Evolutionary conservation across 2,888 invertebrate genomes (phyloP).

Genomic region (Balanococcus diminutus): DNA sequence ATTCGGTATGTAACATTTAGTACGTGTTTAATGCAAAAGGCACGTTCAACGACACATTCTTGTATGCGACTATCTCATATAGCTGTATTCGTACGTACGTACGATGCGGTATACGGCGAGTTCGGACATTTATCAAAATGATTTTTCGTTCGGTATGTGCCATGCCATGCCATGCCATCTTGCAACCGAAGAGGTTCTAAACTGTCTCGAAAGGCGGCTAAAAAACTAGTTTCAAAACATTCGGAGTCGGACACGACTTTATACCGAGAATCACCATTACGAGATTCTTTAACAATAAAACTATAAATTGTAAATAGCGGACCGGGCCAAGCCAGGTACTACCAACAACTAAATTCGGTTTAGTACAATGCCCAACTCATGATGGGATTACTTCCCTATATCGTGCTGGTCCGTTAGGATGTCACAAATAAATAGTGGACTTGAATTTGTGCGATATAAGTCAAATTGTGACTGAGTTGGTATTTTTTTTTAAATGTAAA

Average conservation of each 20-base stretch:
- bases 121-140: constrained; percentile 39
- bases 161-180: neutral
- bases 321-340: neutral
- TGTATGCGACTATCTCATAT: neutral
- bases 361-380: neutral
- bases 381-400: neutral
- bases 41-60: constrained; percentile 40
- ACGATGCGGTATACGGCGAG: neutral
- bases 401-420: neutral
- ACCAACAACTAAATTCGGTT: constrained; percentile 1
- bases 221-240: constrained; percentile 37
- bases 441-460: neutral
- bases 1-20: constrained; percentile 13
- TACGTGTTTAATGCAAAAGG: constrained; percentile 43
- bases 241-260: constrained; percentile 17
- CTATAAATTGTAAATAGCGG: constrained; percentile 16
- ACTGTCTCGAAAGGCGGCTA: neutral
- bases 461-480: neutral
- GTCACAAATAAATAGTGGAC: neutral
- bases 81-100: neutral
- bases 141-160: constrained; percentile 39
- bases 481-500: no score
- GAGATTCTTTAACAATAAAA: constrained; percentile 37
- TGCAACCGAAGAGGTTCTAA: constrained; percentile 13
- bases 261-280: constrained; percentile 31